Percentiles rank a stretch among this genome's conserved stretches.
phyloP scores from a whole-genome alignment of 2,113 vertebrate species.

The Pithys albifrons region DNA sequence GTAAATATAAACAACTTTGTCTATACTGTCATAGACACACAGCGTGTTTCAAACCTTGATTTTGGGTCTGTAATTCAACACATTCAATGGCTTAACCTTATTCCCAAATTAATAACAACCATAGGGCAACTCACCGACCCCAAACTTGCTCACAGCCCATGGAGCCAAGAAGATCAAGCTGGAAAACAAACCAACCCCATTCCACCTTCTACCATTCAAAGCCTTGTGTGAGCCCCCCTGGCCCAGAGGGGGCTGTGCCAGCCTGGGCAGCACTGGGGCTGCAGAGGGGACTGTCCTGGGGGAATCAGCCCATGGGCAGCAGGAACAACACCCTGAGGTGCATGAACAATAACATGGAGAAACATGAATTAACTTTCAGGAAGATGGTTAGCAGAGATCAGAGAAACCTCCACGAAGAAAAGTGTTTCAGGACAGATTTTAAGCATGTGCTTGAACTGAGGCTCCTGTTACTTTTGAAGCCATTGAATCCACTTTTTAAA shows the following conservation, averaged over 20 bases:
- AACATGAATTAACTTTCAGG: neutral
- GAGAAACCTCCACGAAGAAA: neutral
- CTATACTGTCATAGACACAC: neutral
- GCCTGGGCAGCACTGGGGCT: fast-evolving
- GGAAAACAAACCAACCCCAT: neutral
- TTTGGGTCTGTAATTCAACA: neutral
- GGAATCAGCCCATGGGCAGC: neutral
- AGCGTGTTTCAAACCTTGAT: neutral
- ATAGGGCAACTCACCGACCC: neutral
- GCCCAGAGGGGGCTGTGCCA: neutral
- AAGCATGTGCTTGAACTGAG: neutral
- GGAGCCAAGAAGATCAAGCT: neutral
- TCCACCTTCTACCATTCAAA: neutral
- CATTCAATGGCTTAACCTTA: neutral
- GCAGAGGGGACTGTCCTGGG: neutral
- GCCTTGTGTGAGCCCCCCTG: too few species aligned
- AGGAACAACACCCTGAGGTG: neutral
- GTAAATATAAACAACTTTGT: neutral
- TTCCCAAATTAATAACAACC: neutral
- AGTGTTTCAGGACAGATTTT: neutral
- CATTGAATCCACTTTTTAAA: neutral
- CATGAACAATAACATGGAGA: neutral
- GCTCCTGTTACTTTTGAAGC: neutral
- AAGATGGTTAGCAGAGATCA: neutral
- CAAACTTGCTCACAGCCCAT: neutral